Evolutionary conservation across 2,797 vertebrate species (phyloP), one percentile per base, ranked within the genome.

Genomic region (Poecilia velifera): DNA sequence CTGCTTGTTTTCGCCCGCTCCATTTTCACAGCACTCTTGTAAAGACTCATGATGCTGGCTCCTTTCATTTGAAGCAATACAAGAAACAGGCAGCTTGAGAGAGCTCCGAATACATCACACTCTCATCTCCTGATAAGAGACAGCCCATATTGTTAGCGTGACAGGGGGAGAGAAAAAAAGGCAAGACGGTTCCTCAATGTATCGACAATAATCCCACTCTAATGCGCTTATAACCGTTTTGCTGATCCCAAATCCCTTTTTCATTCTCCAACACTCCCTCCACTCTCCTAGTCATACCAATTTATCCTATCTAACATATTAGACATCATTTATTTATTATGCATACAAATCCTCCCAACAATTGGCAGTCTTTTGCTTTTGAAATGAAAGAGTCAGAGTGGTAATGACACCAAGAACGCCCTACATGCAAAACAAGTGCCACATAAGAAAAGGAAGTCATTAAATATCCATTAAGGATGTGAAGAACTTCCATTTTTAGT

Each of bases 21-120:
- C 74, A 82, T 80, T 85, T 81, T 74, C 18, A 72, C 66, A 78
- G 18, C 46, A 20, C 46, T 72, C 46, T 75, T 74, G 73, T 59
- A 81, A 14, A 47, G 25, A 43, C 45, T 39, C 45, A 14, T 66
- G 70, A 76, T 47, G 49, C 41, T 31, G 31, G 76, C 34, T 57
- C 55, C 51, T 85, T 85, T 85, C 49, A 84, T 82, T 77, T 76
- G 28, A 78, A 45, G 41, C 25, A 16, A 36, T 25, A 46, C 5
- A 13, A 36, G 18, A 43, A 71, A 84, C 16, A 36, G 80, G 74
- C 68, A 76, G 53, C 25, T 41, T 49, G 43, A 83, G 51, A 14
- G 13, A 25, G n/a, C 77, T 78, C 22, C 20, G 22, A 43, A 49
- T 73, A 36, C 68, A 22, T 82, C 36, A 66, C 45, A 22, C n/a